These are phyloP conservation scores for Anabas testudineus DNA, from an alignment of 2,797 vertebrate genomes.

Conservation along the genomic window DNA sequence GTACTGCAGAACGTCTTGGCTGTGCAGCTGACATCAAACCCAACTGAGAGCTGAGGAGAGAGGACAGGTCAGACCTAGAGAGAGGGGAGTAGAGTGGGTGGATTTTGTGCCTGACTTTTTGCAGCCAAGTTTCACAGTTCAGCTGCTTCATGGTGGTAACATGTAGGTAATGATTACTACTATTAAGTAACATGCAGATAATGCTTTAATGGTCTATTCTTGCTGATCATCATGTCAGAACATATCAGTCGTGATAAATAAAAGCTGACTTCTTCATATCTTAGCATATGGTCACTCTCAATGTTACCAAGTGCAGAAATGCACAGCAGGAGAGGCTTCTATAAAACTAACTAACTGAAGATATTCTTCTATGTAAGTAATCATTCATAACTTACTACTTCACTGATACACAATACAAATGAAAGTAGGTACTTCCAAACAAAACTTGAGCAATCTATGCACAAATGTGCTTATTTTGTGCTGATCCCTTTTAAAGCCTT, in stretches of 20 bases:
- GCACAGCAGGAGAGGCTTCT: not conserved
- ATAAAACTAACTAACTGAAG: not conserved
- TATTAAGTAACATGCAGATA: too few relatives aligned
- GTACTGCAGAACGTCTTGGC: constrained; percentile 50
- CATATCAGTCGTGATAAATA: not conserved
- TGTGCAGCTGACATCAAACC: constrained; percentile 35
- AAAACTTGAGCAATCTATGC: not conserved
- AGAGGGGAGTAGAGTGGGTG: constrained; percentile 32
- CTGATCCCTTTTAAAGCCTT: constrained; percentile 18
- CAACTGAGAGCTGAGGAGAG: constrained; percentile 33
- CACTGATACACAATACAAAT: not conserved
- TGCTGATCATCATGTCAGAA: not conserved
- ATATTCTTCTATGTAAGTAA: not conserved
- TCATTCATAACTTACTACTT: not conserved
- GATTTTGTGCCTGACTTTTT: constrained; percentile 17
- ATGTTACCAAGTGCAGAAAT: not conserved
- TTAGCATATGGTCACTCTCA: not conserved
- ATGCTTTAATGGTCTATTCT: too few relatives aligned
- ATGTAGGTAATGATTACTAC: constrained; percentile 14
- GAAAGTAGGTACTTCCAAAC: constrained; percentile 1
- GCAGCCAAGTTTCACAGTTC: constrained; percentile 39
- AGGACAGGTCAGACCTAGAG: constrained; percentile 21
- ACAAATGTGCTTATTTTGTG: constrained; percentile 14
- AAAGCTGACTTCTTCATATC: not conserved
- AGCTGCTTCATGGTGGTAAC: constrained; percentile 30